Evolutionary conservation across 2,888 invertebrate species (phyloP), one percentile per base, ranked within the genome.

Genomic region (Melinopterus prodromus): DNA sequence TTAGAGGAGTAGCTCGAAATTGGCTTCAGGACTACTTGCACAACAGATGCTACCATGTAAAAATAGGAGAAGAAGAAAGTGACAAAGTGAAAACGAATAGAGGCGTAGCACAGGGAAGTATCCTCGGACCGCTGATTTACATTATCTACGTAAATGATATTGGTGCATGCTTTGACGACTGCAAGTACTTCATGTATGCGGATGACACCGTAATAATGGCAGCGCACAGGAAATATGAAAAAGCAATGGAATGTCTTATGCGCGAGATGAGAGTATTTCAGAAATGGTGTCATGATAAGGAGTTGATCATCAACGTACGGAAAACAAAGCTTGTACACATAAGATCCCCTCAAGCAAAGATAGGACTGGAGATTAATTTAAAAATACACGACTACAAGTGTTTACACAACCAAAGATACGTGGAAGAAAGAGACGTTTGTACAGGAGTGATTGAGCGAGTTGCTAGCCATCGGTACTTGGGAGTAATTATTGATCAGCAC

Each of bases 31-130:
- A 76, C 38, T 76, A 76, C 15, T 37, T 76, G n/a, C 7, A 36
- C 16, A 38, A 76, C 12, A 14, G 76, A 36, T 37, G 16, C 2
- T 76, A 35, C 38, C 12, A 38, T 14, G 38, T 76, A 14, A 76
- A 76, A 76, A 36, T 14, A 36, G 9, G 16, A 14, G 15, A 37
- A 6, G 36, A 35, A 0, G 16, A 37, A n/a, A 76, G 76, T 37
- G 76, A 76, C 6, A 37, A n/a, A 38, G 6, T n/a, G 14, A 53
- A 16, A n/a, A 26, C 14, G 2, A 15, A 53, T 7, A 12, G 70
- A 26, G 77, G 77, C 16, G 76, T 76, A 38, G 36, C 76, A 36
- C 76, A 76, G 53, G 76, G 76, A 16, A 38, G 38, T 9, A 76
- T 70, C 0, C 35, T 77, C 6, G 77, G 77, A 5, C 77, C 77